Evolutionary conservation across 2,113 vertebrate genomes (phyloP), one percentile per base, ranked within the genome.

Genomic region (Chionodraco myersi): DNA sequence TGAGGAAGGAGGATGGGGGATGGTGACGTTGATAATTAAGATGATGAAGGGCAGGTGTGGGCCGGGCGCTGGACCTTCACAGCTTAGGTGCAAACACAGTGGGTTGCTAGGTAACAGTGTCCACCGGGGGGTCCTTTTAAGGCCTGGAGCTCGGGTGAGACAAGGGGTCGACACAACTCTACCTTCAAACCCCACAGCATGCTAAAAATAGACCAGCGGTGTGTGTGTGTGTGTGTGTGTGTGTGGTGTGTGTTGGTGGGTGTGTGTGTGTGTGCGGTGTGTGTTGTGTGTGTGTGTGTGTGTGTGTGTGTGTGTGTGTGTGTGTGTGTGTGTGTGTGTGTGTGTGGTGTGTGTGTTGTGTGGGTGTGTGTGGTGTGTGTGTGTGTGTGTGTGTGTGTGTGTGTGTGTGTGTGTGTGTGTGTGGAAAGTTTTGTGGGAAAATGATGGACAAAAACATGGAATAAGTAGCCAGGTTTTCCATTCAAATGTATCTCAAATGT

Each of bases 91-190:
- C 89, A 94, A 93, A 94, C 92, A 92, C 45, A 5, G 75, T 75
- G 0, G 68, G 91, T 91, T 81, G 82, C 93, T 71, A 41, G 47
- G 86, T 80, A 78, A 92, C 88, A 16, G 5, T 79, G 87, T 88
- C 77, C 76, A 67, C 56, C 48, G n/a, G 74, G 67, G 89, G 87
- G 89, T 87, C 93, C 93, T 91, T 94, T 90, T 94, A 94, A 94
- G 93, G 93, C 72, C 83, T 89, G 91, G 72, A 87, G 88, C 80
- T n/a, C 71, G 85, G 90, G 79, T 88, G 90, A 91, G 89, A 86
- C 82, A 51, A 90, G 86, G 90, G 91, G 93, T 90, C 72, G 83
- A 82, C 75, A 72, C 71, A 85, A 71, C 76, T 89, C 79, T 89
- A 92, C 89, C 88, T 90, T 87, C 66, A 91, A 91, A 90, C 86